Conservation (phyloP, 2,888 invertebrate genomes). For the Plusia festucae region DNA sequence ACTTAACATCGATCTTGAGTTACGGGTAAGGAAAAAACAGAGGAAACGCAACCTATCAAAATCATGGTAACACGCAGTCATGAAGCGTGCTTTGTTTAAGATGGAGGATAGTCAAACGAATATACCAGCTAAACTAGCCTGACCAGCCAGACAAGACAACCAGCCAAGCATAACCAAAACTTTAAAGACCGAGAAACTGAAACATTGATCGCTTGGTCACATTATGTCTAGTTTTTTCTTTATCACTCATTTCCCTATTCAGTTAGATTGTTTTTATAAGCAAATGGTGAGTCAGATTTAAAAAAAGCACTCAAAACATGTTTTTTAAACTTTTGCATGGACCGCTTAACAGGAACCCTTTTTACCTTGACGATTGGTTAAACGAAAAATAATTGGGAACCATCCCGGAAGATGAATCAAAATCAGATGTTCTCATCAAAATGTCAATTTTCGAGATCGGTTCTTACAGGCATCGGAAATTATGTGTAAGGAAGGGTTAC, state of each 20-base stretch:
- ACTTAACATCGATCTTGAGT: background rate
- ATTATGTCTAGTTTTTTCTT: too few relatives aligned
- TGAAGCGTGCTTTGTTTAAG: background rate
- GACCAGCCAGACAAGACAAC: too few relatives aligned
- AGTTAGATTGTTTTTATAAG: too few relatives aligned
- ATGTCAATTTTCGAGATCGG: conserved; percentile 44
- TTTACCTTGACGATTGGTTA: background rate
- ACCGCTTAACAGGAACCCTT: background rate
- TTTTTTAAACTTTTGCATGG: too few relatives aligned
- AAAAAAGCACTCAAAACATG: too few relatives aligned
- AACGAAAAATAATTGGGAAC: background rate
- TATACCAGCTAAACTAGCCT: too few relatives aligned
- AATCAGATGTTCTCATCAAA: conserved; percentile 28
- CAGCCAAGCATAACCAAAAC: too few relatives aligned
- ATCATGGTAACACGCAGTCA: background rate
- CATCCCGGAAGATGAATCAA: background rate
- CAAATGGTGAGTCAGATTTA: too few relatives aligned
- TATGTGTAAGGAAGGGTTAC: conserved; percentile 58
- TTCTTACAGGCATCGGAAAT: conserved; percentile 47
- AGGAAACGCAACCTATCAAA: background rate
- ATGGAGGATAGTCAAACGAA: too few relatives aligned
- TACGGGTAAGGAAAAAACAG: background rate
- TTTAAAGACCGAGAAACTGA: too few relatives aligned
- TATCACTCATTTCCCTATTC: too few relatives aligned
- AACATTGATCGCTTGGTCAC: too few relatives aligned